Evolutionary conservation across 2,888 invertebrate species (phyloP), one percentile per base, ranked within the genome.

Genomic region (Marronus borbonicus): DNA sequence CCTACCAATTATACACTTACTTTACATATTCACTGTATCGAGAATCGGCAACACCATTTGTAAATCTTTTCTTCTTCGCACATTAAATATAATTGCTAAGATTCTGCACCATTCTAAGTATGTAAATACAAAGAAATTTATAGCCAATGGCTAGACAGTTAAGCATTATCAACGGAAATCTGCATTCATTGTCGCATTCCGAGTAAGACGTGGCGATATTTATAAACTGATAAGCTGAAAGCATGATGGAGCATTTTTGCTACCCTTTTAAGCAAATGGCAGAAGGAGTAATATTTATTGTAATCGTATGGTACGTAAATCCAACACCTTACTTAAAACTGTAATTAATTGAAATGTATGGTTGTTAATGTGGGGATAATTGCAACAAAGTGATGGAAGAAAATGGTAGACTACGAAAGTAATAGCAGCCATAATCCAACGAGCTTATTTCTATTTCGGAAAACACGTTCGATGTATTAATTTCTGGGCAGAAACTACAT

Each of bases 21-120:
- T 10, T 55, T 20, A 17, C 55, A 20, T 20, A 8, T 20, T 24
- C 55, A 10, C 8, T 5, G 24, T 58, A 58, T 58, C 55, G 20
- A 58, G 55, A 58, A 58, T 8, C 20, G 7, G 20, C 55, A 58
- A 8, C 20, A 58, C 17, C 55, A 55, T 55, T 17, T 55, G 17
- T 55, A 55, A 20, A 58, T 58, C 55, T 58, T 20, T 20, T 20
- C n/a, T 24, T 17, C 55, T 58, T 58, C n/a, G 24, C 10, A n/a
- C 55, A 58, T 58, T 58, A 58, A 20, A 58, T 58, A 58, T 58
- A 58, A 58, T 58, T 58, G 55, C 55, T 58, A 58, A 58, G 55
- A 58, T 58, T 58, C 55, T 10, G 17, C 20, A 58, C 20, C 20
- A 58, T 20, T 20, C 20, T 20, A 58, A 20, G 8, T 58, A 20